Evolutionary conservation across 1,140 invertebrate genomes (phyloP).

Genomic region (Mya arenaria): DNA sequence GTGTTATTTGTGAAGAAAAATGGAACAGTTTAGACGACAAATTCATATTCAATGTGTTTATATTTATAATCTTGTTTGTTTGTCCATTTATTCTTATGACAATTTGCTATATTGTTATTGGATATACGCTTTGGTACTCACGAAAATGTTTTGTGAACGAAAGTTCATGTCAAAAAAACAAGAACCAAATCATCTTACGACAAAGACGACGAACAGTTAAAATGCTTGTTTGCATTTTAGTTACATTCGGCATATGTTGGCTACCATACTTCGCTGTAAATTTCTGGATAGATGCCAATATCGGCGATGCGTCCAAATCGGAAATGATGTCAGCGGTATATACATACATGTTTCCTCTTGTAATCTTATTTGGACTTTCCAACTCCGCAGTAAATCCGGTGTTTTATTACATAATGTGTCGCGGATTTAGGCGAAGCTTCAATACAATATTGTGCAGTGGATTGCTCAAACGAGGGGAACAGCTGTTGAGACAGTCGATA

Average conservation of each 20-base stretch:
- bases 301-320: background rate
- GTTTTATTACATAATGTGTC: slow-evolving; percentile 75
- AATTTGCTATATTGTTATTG: slow-evolving; percentile 91
- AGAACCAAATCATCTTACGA: slow-evolving; percentile 31
- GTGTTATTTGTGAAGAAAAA: slow-evolving; percentile 22
- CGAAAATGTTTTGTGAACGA: slow-evolving; percentile 78
- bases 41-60: slow-evolving; percentile 30
- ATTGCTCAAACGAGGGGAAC: background rate
- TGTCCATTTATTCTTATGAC: slow-evolving; percentile 91
- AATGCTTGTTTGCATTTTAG: slow-evolving; percentile 66
- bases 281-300: slow-evolving; percentile 69
- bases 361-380: slow-evolving; percentile 84
- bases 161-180: background rate
- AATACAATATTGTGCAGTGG: slow-evolving; percentile 55
- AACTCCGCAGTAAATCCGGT: slow-evolving; percentile 75
- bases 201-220: slow-evolving; percentile 68
- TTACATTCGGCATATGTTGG: slow-evolving; percentile 69
- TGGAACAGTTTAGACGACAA: background rate
- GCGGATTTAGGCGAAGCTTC: slow-evolving; percentile 71
- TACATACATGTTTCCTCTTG: slow-evolving; percentile 77
- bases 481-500: background rate
- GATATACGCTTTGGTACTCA: slow-evolving; percentile 89
- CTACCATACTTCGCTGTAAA: slow-evolving; percentile 71
- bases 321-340: background rate
- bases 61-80: slow-evolving; percentile 80